Conservation (phyloP, 2,888 invertebrate species). For the Sinelater perroti region DNA sequence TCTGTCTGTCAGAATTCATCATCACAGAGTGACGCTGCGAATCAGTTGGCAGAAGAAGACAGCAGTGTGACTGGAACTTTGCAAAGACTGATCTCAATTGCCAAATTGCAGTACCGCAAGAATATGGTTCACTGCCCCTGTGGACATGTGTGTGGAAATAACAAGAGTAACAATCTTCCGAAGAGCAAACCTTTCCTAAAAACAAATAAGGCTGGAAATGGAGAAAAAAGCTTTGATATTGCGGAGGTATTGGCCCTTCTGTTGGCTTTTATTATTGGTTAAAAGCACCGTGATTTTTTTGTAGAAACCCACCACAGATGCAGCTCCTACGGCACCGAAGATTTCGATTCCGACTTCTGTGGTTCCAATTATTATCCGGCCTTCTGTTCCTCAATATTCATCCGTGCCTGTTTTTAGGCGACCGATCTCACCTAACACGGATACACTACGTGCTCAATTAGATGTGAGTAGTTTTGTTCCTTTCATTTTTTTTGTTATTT, state of each 20-base stretch:
- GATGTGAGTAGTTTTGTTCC: slow-evolving; percentile 60
- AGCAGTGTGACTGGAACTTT: slow-evolving; percentile 58
- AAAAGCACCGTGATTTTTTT: neutral
- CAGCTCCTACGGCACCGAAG: neutral
- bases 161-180: slow-evolving; percentile 22
- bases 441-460: slow-evolving; percentile 61
- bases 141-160: slow-evolving; percentile 64
- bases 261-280: neutral
- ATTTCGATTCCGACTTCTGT: slow-evolving; percentile 7
- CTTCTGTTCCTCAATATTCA: slow-evolving; percentile 39
- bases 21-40: slow-evolving; percentile 12
- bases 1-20: too few relatives aligned
- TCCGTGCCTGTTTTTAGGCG: slow-evolving; percentile 45
- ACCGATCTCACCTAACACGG: slow-evolving; percentile 47
- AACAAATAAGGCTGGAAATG: slow-evolving; percentile 11
- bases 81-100: slow-evolving; percentile 66
- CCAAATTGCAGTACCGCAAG: slow-evolving; percentile 60
- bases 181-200: slow-evolving; percentile 13
- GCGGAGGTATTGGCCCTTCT: slow-evolving; percentile 12
- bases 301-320: slow-evolving; percentile 10
- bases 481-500: too few relatives aligned
- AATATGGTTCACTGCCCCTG: slow-evolving; percentile 64
- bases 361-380: slow-evolving; percentile 30
- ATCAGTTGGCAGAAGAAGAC: slow-evolving; percentile 28
- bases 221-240: slow-evolving; percentile 6